These are phyloP conservation scores for Drosophila sturtevanti DNA, from an alignment of 1,140 invertebrate genomes.

Conservation along the genomic window DNA sequence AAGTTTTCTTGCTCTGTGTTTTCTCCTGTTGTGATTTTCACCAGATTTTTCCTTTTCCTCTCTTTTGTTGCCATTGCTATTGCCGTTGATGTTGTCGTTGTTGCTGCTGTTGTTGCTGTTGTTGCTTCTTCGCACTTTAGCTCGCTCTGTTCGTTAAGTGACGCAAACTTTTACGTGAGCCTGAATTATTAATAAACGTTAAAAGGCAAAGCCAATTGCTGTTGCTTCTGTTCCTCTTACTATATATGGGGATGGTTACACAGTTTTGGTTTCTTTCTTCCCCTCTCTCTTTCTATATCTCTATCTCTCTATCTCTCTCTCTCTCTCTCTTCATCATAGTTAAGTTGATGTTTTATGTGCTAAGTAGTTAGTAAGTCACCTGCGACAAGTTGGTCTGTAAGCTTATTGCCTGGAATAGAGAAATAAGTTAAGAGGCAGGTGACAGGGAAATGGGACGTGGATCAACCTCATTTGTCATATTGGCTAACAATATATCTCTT, in stretches of 20 bases:
- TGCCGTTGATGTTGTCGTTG: not conserved
- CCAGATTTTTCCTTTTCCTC: conserved; percentile 40
- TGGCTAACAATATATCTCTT: not conserved
- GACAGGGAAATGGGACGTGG: not conserved
- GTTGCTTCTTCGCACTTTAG: conserved; percentile 31
- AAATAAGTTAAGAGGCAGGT: not conserved
- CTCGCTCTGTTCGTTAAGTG: conserved; percentile 42
- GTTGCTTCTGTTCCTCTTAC: conserved; percentile 20
- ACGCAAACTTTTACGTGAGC: conserved; percentile 60
- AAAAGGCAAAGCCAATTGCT: conserved; percentile 54
- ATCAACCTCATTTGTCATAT: conserved; percentile 1
- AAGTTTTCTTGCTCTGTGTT: conserved; percentile 25
- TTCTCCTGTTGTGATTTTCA: conserved; percentile 41
- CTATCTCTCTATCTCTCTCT: not conserved
- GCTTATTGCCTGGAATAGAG: conserved; percentile 34
- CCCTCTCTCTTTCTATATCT: not conserved
- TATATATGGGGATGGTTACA: conserved; percentile 1
- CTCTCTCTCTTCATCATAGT: conserved; percentile 32
- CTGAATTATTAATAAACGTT: conserved; percentile 66
- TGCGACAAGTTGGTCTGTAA: conserved; percentile 59
- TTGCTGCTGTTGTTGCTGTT: not conserved
- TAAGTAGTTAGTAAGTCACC: conserved; percentile 65
- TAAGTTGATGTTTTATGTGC: conserved; percentile 57
- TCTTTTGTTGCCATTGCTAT: not conserved
- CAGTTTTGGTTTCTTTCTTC: not conserved